phyloP scores from a whole-genome alignment of 2,113 vertebrate genomes.

The Semnornis frantzii region DNA sequence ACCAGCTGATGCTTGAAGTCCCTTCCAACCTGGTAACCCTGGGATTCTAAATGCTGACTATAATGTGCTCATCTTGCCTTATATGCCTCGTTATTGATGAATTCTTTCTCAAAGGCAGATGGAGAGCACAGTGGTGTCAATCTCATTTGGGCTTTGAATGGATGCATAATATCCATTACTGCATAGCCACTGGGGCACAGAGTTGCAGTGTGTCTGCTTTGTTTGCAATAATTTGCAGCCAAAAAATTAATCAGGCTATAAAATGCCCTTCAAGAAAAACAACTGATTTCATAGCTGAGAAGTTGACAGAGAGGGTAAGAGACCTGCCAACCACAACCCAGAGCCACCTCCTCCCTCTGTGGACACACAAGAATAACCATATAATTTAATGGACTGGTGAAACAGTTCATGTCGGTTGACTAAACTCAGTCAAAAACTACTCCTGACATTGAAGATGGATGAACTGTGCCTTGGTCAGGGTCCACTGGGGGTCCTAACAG shows the following conservation, averaged over 20 bases:
- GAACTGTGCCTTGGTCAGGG: background rate
- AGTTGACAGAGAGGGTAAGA: background rate
- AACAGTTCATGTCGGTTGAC: background rate
- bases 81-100: background rate
- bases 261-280: slow-evolving; percentile 45
- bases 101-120: slow-evolving; percentile 47
- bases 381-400: background rate
- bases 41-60: background rate
- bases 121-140: slow-evolving; percentile 37
- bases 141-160: slow-evolving; percentile 8
- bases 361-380: background rate
- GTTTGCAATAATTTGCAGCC: background rate
- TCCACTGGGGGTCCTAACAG: background rate
- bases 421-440: background rate
- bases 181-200: background rate
- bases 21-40: background rate
- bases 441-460: background rate
- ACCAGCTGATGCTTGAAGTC: background rate
- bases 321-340: background rate
- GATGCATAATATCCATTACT: background rate
- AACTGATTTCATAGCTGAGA: background rate
- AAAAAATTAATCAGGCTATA: slow-evolving; percentile 26
- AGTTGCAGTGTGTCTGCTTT: background rate
- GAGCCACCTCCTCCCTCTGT: background rate
- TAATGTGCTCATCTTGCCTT: background rate